Base-by-base conservation (phyloP, 2,888 invertebrate species). In the Odontocolon sp. region DNA sequence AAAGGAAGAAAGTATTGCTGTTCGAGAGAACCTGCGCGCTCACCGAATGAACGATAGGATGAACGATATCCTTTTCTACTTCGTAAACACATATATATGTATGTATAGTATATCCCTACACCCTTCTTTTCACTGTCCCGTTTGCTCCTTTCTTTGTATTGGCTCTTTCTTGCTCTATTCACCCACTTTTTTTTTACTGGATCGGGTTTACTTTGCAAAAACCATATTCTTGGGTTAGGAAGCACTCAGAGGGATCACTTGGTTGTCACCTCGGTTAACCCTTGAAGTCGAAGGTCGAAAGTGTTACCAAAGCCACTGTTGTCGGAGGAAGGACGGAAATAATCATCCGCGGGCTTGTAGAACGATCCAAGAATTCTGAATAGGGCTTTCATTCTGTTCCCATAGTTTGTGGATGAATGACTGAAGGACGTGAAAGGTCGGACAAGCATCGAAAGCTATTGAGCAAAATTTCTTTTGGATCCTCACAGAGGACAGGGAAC, bases 21-120 rank as follows among this genome's bases (percentile, higher is more conserved):
- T 69, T 64, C 66, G 64, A 67, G 67, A 67, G 47, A n/a, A n/a
- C 40, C 63, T 52, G 76, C 57, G 59, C 76, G 36, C 59, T n/a
- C n/a, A 70, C 67, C 66, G 54, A 71, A 68, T 63, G 63, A 71
- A 67, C 61, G 76, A 76, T 38, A 59, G 75, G 66, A 59, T 45
- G 36, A 70, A 59, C 76, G 71, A 71, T 71, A 61, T 16, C 28
- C 31, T 52, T 69, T 64, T 64, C 69, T 64, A 56, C 68, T 56
- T 31, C 14, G 33, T 56, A 9, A 11, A 36, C 26, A 9, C 18
- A 36, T 23, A 5, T 42, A 18, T 8, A 45, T 36, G 31, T 38
- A 9, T 14, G 14, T 38, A 38, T 52, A 23, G 38, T 64, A 47
- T 59, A 18, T 28, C 11, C 33, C n/a, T 40, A 47, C 16, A 59